Evolutionary conservation across 1,140 invertebrate species (phyloP), one percentile per base, ranked within the genome.

Genomic region (Drosophila novamexicana): DNA sequence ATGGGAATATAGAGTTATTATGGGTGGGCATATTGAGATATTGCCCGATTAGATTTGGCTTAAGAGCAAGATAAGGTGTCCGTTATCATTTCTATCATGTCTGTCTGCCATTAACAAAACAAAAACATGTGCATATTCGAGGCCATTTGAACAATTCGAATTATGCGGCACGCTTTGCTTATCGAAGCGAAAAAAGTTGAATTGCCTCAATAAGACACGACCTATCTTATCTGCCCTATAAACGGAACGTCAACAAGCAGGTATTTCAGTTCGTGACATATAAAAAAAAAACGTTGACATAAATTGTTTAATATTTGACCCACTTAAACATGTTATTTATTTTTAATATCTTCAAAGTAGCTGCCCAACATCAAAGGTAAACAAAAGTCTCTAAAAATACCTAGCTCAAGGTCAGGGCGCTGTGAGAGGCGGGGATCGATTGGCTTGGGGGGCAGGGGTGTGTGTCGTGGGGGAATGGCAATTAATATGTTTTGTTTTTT

Each of bases 221-320:
- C 62, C 63, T 57, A 67, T 72, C 69, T 72, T 72, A 72, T 72
- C 69, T 58, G 39, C 5, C 37, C n/a, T 37, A 72, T 66, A 34
- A 52, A 58, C 37, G 8, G n/a, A 53, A 10, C 14, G 36, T 45
- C 3, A 67, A 42, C 22, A 22, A 34, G 7, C 34, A 14, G 18
- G 12, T 9, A 56, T 12, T 3, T 50, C 29, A 8, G 7, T 1
- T 18, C 4, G 45, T 49, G 18, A 36, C 22, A 29, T 5, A 29
- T 5, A 29, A 8, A 49, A 47, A 57, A 1, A 59, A 12, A 65
- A 36, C 16, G 34, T 50, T 52, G 32, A 52, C 45, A 56, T 66
- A 50, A 52, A 59, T 52, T 59, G 42, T 67, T 37, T 67, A 52
- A 53, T 44, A 16, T 67, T 67, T 72, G 63, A 72, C 69, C 69